Base-by-base conservation (phyloP, 2,113 vertebrate genomes). In the Lucifuga dentata region DNA sequence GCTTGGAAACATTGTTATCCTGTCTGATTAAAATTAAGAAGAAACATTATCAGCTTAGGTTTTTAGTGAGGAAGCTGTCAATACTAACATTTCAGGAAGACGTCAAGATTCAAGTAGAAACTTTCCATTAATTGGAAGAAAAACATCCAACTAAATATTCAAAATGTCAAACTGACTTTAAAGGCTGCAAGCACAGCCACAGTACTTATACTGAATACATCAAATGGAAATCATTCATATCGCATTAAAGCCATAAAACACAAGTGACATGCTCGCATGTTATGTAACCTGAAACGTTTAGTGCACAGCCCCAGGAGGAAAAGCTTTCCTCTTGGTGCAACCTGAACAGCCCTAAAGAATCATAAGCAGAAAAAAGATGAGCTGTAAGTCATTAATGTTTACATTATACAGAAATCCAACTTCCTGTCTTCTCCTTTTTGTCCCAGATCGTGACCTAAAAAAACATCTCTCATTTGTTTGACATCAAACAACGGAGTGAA, bases 401-500 rank as follows among this genome's bases (percentile, higher is more conserved):
- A 15, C 12, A 13, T 38, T 6, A 48, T 1, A 8, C n/a, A 58
- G 38, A 51, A 70, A 67, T 20, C n/a, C 36, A 36, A 53, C 0
- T 33, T 33, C 45, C 39, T 5, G 39, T 68, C 20, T 15, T 35
- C 16, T 38, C n/a, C 7, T 7, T n/a, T 78, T 41, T 43, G 26
- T 73, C 41, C 7, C 48, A 75, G 20, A 73, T 61, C 51, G 79
- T 26, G 17, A 36, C n/a, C 13, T 20, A 67, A 68, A 6, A n/a
- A 58, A 33, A 8, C 23, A 40, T 23, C 2, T 33, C 43, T 74
- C 59, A 58, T 43, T 56, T 67, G 44, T 66, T 46, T 64, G 36
- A 66, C 8, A 17, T 46, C 36, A 77, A 76, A 77, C 45, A 71
- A 5, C 16, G 50, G 16, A 68, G 75, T 44, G 71, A 76, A 59